Base-by-base conservation (phyloP, 2,888 invertebrate genomes). In the Phania funesta region DNA sequence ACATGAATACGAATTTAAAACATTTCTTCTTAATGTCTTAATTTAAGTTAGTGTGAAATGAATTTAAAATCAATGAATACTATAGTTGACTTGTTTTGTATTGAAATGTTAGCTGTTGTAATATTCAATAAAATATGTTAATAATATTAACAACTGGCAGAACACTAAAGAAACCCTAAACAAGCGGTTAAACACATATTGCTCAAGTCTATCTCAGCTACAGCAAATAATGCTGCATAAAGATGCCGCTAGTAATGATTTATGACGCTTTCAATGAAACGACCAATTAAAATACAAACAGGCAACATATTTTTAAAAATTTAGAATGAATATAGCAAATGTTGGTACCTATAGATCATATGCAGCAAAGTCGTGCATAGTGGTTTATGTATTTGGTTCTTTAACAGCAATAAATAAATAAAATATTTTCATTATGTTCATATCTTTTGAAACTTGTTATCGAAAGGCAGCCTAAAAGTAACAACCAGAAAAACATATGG, bases 401-500 rank as follows among this genome's bases (percentile, higher is more conserved):
- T 82, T 75, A 65, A 75, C 68, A 70, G 70, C 18, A 65, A 79
- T 79, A 78, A 79, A 78, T 50, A 52, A 74, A 79, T 83, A 71
- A 79, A 76, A 71, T 60, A 52, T 71, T 71, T 80, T 83, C 76
- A 75, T 75, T 75, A 48, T 60, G 48, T 79, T 80, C 62, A 52
- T 64, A 68, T 70, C 74, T 58, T 78, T 78, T 70, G 44, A 54
- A 70, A 70, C 74, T 82, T 78, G 68, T 70, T 82, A 82, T 75
- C 46, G 65, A 70, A 44, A 22, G 56, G 60, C 29, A 35, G 24
- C 32, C 56, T 32, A 62, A 54, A 77, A 44, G 18, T n/a, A 46
- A 35, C 22, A 32, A 7, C 46, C 44, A 62, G 46, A 54, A 75
- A 38, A 11, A 7, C 29, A 22, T 38, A 26, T 67, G 58, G 13